Evolutionary conservation across 2,113 vertebrate species (phyloP).

Genomic region (Zosterops japonicus): DNA sequence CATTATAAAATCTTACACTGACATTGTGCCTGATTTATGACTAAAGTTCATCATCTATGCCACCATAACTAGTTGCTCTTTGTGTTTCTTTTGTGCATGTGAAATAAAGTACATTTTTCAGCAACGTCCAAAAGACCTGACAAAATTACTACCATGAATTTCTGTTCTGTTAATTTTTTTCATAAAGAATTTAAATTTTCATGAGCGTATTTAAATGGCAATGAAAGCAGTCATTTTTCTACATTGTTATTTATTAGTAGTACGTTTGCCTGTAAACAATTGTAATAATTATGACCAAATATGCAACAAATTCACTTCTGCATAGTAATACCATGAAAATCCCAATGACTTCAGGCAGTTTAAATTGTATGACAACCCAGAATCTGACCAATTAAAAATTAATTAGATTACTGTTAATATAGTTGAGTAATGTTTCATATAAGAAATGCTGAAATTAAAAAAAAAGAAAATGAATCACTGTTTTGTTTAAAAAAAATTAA

Average conservation of each 20-base stretch:
- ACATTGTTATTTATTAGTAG: neutral
- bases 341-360: neutral
- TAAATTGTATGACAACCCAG: neutral
- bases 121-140: neutral
- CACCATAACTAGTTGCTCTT: neutral
- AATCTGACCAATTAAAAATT: constrained; percentile 16
- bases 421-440: neutral
- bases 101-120: neutral
- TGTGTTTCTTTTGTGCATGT: neutral
- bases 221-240: neutral
- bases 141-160: neutral
- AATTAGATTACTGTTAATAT: neutral
- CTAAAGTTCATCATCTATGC: neutral
- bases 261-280: neutral
- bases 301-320: neutral
- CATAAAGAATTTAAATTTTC: neutral
- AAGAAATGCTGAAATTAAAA: neutral
- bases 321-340: neutral
- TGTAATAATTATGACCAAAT: neutral
- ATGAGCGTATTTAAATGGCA: neutral
- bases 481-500: neutral
- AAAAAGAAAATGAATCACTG: neutral
- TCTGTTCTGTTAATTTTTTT: neutral
- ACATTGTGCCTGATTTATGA: neutral
- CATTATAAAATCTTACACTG: neutral